Conservation (phyloP, 2,113 vertebrate genomes). For the Apistogramma diplotaenia region DNA sequence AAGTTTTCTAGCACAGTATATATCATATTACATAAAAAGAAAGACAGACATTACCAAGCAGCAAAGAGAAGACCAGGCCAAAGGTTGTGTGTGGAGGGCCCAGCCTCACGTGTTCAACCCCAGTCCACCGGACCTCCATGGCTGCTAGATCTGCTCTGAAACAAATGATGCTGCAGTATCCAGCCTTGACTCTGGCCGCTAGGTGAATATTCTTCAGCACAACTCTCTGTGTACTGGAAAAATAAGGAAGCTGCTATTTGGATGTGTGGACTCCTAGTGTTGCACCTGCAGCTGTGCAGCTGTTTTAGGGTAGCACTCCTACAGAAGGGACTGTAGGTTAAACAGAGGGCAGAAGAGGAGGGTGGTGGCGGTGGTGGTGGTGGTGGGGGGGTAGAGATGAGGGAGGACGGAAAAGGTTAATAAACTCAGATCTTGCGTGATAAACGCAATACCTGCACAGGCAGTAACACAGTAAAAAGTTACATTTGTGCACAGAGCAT, state of each 20-base stretch:
- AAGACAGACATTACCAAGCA: slow-evolving; percentile 67
- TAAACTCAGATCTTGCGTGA: neutral
- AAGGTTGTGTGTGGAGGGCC: slow-evolving; percentile 21
- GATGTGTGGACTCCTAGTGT: neutral
- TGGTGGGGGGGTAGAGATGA: neutral
- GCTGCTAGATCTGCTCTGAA: slow-evolving; percentile 39
- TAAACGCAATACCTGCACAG: neutral
- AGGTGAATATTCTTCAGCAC: neutral
- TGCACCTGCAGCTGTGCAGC: slow-evolving; percentile 7
- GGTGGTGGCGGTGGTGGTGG: neutral
- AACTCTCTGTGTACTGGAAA: neutral
- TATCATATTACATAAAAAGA: neutral
- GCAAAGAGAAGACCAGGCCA: slow-evolving; percentile 55
- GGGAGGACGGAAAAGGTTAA: slow-evolving; percentile 3
- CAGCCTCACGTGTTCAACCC: slow-evolving; percentile 27
- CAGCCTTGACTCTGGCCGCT: slow-evolving; percentile 6
- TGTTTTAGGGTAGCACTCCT: slow-evolving; percentile 1
- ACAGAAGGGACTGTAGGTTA: slow-evolving; percentile 42
- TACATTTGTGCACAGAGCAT: neutral
- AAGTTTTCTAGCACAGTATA: neutral
- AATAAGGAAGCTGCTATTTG: slow-evolving; percentile 2
- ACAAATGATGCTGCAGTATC: slow-evolving; percentile 43
- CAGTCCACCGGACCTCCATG: slow-evolving; percentile 65
- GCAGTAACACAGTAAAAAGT: neutral
- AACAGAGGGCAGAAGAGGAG: slow-evolving; percentile 34